Evolutionary conservation across 2,888 invertebrate genomes (phyloP).

Genomic region (Cistogaster globosa): DNA sequence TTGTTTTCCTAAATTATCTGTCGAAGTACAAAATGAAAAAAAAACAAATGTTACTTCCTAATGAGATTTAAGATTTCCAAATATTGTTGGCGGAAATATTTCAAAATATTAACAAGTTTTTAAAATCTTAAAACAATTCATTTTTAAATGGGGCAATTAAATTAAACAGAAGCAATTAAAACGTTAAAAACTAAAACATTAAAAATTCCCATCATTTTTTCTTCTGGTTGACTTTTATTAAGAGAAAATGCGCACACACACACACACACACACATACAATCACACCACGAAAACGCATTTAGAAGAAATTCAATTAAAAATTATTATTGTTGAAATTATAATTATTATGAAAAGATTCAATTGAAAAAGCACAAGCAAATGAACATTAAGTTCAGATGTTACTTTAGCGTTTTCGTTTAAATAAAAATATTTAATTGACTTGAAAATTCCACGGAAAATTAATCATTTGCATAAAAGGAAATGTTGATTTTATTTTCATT

Average conservation of each 20-base stretch:
- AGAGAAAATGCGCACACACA: too few relatives aligned
- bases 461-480: slow-evolving; percentile 79
- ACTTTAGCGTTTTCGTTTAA: slow-evolving; percentile 55
- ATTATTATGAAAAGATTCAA: slow-evolving; percentile 59
- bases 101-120: too few relatives aligned
- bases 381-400: slow-evolving; percentile 25
- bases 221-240: too few relatives aligned
- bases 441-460: slow-evolving; percentile 79
- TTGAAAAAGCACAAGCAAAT: slow-evolving; percentile 26
- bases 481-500: slow-evolving; percentile 27
- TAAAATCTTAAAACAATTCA: too few relatives aligned
- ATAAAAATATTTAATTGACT: slow-evolving; percentile 77
- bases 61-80: background rate
- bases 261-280: too few relatives aligned
- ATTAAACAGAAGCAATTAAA: too few relatives aligned
- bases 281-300: background rate
- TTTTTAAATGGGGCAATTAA: too few relatives aligned
- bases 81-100: too few relatives aligned
- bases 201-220: too few relatives aligned
- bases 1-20: too few relatives aligned
- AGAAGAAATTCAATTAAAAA: slow-evolving; percentile 14
- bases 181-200: too few relatives aligned
- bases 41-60: background rate
- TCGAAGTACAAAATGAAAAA: too few relatives aligned
- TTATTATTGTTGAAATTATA: slow-evolving; percentile 38